Evolutionary conservation across 2,797 vertebrate genomes (phyloP), one percentile per base, ranked within the genome.

Genomic region (Enteromius unitaeniatus): DNA sequence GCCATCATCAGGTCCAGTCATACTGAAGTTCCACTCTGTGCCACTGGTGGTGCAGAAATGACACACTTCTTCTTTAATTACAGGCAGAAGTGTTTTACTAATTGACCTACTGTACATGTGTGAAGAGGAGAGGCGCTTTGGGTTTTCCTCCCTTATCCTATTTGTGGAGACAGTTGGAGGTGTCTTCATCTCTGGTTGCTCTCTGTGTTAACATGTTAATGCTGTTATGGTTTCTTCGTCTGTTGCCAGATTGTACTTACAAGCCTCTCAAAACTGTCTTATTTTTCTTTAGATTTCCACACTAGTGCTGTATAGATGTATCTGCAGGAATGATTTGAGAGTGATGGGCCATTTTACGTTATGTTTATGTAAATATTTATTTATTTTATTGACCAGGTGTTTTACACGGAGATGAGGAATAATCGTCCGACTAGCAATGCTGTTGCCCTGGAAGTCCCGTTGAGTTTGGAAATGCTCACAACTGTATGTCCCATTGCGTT

Each of bases 371-470:
- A 55, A 75, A 65, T 78, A 31, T 53, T 9, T 58, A 34, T 53
- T 10, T 60, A 28, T 62, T 19, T 51, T 73, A 37, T 69, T 58
- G 47, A 88, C 68, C 81, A 99, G 98, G 96, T 99, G 62, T 97
- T 97, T 90, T 99, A 97, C 89, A 95, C 96, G 3, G 97, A 97
- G 87, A 88, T 96, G 47, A 95, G 91, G 82, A 90, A 88, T 49
- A 93, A 93, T 26, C 95, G 93, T 80, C 92, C 93, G 40, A 55
- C 93, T 13, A 88, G 92, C 86, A 85, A 95, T 88, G 86, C 92
- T 1, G 91, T 91, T 83, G 91, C 94, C 0, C 93, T 95, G 0
- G 94, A 95, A 19, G 94, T 97, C 58, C 96, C 95, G 1, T 89
- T 97, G 55, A 96, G 91, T 87, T 88, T 95, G 91, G 96, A 97